These are phyloP conservation scores for Tenthredo distinguenda DNA, from an alignment of 2,888 invertebrate species.

Conservation along the genomic window DNA sequence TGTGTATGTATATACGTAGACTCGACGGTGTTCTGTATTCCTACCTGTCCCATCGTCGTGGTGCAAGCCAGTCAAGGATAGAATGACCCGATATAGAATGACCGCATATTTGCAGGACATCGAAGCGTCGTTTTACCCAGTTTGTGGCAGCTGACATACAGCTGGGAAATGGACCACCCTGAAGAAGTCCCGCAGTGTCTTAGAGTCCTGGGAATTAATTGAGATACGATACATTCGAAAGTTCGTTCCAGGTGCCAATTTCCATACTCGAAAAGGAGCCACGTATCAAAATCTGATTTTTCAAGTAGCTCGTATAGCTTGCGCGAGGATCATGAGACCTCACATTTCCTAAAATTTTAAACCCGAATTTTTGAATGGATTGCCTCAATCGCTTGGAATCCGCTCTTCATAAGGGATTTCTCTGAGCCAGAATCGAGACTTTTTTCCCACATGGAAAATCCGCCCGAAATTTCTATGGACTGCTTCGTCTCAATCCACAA, in stretches of 20 bases:
- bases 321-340: background rate
- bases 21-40: background rate
- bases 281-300: background rate
- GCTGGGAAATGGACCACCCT: constrained; percentile 77
- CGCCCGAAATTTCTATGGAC: background rate
- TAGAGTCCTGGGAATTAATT: constrained; percentile 51
- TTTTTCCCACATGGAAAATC: background rate
- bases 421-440: background rate
- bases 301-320: background rate
- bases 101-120: constrained; percentile 50
- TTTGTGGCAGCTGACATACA: constrained; percentile 71
- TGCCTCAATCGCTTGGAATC: background rate
- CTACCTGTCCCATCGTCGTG: background rate
- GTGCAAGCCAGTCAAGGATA: constrained; percentile 44
- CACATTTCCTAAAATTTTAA: background rate
- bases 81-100: constrained; percentile 49
- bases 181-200: constrained; percentile 63
- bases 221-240: constrained; percentile 11
- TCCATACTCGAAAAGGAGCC: background rate
- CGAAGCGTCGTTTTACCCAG: constrained; percentile 46
- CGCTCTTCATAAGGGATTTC: background rate
- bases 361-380: constrained; percentile 1
- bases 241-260: constrained; percentile 21
- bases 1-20: background rate
- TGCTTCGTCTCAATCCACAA: background rate